Evolutionary conservation across 2,797 vertebrate genomes (phyloP).

Genomic region (Acanthiza pusilla): DNA sequence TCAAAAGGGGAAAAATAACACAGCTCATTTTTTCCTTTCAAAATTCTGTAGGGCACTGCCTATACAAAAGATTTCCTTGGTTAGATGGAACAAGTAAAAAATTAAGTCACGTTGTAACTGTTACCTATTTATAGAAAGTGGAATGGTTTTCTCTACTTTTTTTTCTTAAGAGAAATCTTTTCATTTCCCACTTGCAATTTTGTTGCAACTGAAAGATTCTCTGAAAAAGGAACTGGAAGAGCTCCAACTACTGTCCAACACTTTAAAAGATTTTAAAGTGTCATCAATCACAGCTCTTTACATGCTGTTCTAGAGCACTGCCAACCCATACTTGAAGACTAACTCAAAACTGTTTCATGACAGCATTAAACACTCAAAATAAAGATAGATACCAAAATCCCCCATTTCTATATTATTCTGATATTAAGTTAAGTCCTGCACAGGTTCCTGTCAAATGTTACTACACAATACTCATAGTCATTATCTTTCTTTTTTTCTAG

Average conservation of each 20-base stretch:
- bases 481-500: neutral
- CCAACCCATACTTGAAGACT: neutral
- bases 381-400: neutral
- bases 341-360: neutral
- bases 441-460: neutral
- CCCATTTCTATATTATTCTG: neutral
- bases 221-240: slow-evolving; percentile 19
- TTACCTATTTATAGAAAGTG: neutral
- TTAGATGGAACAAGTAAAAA: neutral
- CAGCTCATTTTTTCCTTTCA: neutral
- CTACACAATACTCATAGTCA: neutral
- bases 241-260: slow-evolving; percentile 36
- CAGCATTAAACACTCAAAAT: neutral
- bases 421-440: neutral
- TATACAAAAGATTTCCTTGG: neutral
- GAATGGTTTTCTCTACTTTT: neutral
- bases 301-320: neutral
- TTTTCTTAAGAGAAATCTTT: neutral
- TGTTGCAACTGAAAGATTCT: neutral
- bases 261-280: slow-evolving; percentile 14
- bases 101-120: neutral
- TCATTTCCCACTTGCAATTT: neutral
- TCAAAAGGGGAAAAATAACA: neutral
- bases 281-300: slow-evolving; percentile 11
- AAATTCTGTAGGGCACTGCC: neutral